phyloP scores from a whole-genome alignment of 2,888 invertebrate genomes.

The Pseudeuparius sepicola region DNA sequence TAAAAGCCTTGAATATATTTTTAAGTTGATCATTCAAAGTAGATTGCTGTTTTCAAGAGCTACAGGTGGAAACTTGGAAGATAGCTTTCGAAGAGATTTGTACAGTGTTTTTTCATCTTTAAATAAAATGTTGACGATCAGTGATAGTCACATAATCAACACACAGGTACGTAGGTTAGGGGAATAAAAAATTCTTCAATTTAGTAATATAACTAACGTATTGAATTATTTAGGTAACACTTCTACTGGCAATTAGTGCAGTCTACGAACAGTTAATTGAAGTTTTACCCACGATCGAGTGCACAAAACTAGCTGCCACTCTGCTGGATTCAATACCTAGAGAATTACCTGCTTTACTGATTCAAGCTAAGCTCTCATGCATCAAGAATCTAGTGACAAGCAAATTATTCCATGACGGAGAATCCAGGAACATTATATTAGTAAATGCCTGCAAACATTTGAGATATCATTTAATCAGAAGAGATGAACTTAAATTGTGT shows the following conservation, averaged over 20 bases:
- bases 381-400: slow-evolving; percentile 72
- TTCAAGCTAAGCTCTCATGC: slow-evolving; percentile 72
- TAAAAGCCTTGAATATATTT: slow-evolving; percentile 82
- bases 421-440: slow-evolving; percentile 74
- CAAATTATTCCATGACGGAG: slow-evolving; percentile 67
- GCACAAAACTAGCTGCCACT: slow-evolving; percentile 68
- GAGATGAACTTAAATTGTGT: slow-evolving; percentile 74
- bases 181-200: background rate
- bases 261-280: slow-evolving; percentile 73
- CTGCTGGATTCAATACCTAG: slow-evolving; percentile 67
- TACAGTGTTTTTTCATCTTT: slow-evolving; percentile 71
- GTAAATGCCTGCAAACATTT: slow-evolving; percentile 79
- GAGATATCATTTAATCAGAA: slow-evolving; percentile 67
- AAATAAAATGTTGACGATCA: slow-evolving; percentile 63
- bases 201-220: too few relatives aligned
- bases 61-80: slow-evolving; percentile 81
- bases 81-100: slow-evolving; percentile 73
- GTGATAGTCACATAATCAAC: slow-evolving; percentile 63
- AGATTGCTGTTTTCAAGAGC: slow-evolving; percentile 73
- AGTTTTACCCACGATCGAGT: slow-evolving; percentile 64
- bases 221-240: slow-evolving; percentile 65
- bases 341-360: slow-evolving; percentile 55
- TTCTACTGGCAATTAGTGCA: slow-evolving; percentile 72
- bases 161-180: slow-evolving; percentile 64
- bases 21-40: slow-evolving; percentile 86